phyloP scores from a whole-genome alignment of 2,888 invertebrate genomes.

The Ernsta delagoae region DNA sequence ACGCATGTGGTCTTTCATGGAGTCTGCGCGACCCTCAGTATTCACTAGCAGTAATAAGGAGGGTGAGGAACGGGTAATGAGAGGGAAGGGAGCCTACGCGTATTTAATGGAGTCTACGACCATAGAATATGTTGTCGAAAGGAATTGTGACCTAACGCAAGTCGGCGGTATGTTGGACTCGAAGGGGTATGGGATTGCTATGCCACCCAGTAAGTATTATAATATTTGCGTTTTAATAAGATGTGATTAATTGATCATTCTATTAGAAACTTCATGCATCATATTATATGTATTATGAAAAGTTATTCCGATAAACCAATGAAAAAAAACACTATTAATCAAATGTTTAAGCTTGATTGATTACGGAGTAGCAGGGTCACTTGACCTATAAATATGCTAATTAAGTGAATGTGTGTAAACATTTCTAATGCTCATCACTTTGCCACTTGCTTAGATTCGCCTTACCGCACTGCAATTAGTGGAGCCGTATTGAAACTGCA shows the following conservation, averaged over 20 bases:
- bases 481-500: slow-evolving; percentile 97
- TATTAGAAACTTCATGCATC: too few species aligned
- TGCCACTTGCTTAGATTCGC: slow-evolving; percentile 88
- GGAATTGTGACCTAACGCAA: slow-evolving; percentile 95
- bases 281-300: too few species aligned
- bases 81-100: slow-evolving; percentile 95
- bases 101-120: slow-evolving; percentile 99
- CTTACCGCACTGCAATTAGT: slow-evolving; percentile 96
- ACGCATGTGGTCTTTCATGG: slow-evolving; percentile 98
- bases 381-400: slow-evolving; percentile 11
- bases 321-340: too few species aligned
- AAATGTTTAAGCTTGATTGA: too few species aligned
- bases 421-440: neutral
- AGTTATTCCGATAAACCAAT: too few species aligned
- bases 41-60: slow-evolving; percentile 94
- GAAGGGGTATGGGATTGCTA: slow-evolving; percentile 98
- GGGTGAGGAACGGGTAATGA: slow-evolving; percentile 95
- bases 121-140: slow-evolving; percentile 96
- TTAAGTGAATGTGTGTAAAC: neutral
- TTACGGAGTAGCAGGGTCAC: neutral
- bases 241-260: too few species aligned
- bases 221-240: too few species aligned
- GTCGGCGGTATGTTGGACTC: slow-evolving; percentile 96
- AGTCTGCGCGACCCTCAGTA: slow-evolving; percentile 93
- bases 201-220: slow-evolving; percentile 93